phyloP scores from a whole-genome alignment of 2,113 vertebrate genomes.

The mouse (Mus musculus) region GRCm39 chr4:92722001-92722500 shows the following conservation, averaged over 20 bases:
- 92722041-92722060: neutral
- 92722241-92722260: conserved; percentile 27
- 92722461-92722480: conserved; percentile 59
- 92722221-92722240: conserved; percentile 36
- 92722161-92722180: conserved; percentile 24
- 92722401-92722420: conserved; percentile 68
- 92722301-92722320: conserved; percentile 42
- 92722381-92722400: conserved; percentile 74
- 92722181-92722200: conserved; percentile 75
- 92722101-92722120: conserved; percentile 43
- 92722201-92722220: conserved; percentile 53
- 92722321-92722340: neutral
- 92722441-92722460: conserved; percentile 60
- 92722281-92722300: conserved; percentile 70
- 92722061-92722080: conserved; percentile 29
- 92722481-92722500: conserved; percentile 65
- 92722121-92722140: conserved; percentile 67
- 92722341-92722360: conserved; percentile 54
- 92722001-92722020: neutral
- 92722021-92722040: neutral
- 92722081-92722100: neutral
- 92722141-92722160: conserved; percentile 61
- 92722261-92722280: conserved; percentile 43
- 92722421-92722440: conserved; percentile 63
- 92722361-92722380: conserved; percentile 50